Evolutionary conservation across 2,113 vertebrate genomes (phyloP).

Genomic region (Epinephelus fuscoguttatus): DNA sequence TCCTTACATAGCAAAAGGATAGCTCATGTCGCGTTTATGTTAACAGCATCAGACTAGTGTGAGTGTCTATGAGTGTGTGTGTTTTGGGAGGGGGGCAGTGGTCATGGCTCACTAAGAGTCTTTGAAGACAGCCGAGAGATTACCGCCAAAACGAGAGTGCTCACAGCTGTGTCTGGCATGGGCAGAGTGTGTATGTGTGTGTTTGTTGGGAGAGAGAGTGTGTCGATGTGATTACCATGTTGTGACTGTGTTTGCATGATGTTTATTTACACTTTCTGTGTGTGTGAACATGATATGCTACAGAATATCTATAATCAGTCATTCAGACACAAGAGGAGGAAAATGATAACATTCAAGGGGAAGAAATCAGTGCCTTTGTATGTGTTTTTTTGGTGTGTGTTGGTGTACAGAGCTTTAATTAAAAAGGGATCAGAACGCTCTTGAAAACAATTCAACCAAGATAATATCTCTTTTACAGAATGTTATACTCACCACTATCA

Average conservation of each 20-base stretch:
- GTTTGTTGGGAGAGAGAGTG: background rate
- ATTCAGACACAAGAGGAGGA: slow-evolving; percentile 29
- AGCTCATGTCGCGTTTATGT: slow-evolving; percentile 28
- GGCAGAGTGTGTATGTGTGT: background rate
- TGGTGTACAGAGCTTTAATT: slow-evolving; percentile 13
- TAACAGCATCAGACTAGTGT: slow-evolving; percentile 26
- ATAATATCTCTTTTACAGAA: slow-evolving; percentile 9
- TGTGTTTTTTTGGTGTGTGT: slow-evolving; percentile 10
- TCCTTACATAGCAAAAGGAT: slow-evolving; percentile 27
- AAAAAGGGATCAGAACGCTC: slow-evolving; percentile 15
- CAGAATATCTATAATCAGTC: slow-evolving; percentile 29
- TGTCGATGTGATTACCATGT: background rate
- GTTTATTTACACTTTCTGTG: slow-evolving; percentile 12
- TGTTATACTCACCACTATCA: background rate
- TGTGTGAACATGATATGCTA: slow-evolving; percentile 37
- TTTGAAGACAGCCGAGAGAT: slow-evolving; percentile 65
- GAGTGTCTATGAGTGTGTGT: slow-evolving; percentile 14
- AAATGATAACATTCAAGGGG: slow-evolving; percentile 24
- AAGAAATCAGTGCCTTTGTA: slow-evolving; percentile 5
- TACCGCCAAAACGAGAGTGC: slow-evolving; percentile 63
- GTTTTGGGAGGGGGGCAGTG: slow-evolving; percentile 1
- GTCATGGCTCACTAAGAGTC: slow-evolving; percentile 55
- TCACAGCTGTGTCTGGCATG: slow-evolving; percentile 81
- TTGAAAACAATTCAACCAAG: slow-evolving; percentile 38
- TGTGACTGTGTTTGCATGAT: slow-evolving; percentile 12